These are phyloP conservation scores for Aphis gossypii DNA, from an alignment of 1,140 invertebrate species.

Conservation along the genomic window DNA sequence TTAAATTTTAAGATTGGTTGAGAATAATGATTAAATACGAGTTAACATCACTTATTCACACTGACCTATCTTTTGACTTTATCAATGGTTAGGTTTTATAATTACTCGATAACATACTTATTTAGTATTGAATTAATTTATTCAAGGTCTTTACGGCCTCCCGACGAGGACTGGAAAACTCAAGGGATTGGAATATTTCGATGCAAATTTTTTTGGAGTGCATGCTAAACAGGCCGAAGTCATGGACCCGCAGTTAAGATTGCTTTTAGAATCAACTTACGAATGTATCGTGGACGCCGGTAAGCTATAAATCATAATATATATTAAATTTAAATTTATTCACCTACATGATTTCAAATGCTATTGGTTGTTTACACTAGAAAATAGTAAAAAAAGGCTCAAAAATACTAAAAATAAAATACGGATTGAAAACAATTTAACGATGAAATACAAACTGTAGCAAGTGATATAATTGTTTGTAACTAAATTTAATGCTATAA, in stretches of 20 bases:
- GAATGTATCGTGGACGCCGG: slow-evolving; percentile 95
- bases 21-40: no score
- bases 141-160: slow-evolving; percentile 75
- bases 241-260: slow-evolving; percentile 94
- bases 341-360: no score
- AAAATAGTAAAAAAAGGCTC: no score
- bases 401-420: neutral
- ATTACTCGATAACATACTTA: neutral
- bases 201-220: slow-evolving; percentile 93
- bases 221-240: slow-evolving; percentile 91
- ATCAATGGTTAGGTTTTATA: neutral
- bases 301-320: slow-evolving; percentile 49
- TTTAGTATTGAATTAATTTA: neutral
- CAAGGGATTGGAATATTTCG: slow-evolving; percentile 86
- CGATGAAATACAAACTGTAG: no score
- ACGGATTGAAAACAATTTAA: neutral
- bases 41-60: no score
- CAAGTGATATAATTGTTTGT: neutral
- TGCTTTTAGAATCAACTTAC: slow-evolving; percentile 89
- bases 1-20: no score
- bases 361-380: no score
- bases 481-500: neutral
- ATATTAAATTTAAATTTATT: no score
- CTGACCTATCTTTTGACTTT: neutral
- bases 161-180: slow-evolving; percentile 88